A percentile compares a stretch with the other conserved stretches of the same genome.
Evolutionary conservation across 2,888 invertebrate species (phyloP).

Genomic region (Osedax fenrisi): DNA sequence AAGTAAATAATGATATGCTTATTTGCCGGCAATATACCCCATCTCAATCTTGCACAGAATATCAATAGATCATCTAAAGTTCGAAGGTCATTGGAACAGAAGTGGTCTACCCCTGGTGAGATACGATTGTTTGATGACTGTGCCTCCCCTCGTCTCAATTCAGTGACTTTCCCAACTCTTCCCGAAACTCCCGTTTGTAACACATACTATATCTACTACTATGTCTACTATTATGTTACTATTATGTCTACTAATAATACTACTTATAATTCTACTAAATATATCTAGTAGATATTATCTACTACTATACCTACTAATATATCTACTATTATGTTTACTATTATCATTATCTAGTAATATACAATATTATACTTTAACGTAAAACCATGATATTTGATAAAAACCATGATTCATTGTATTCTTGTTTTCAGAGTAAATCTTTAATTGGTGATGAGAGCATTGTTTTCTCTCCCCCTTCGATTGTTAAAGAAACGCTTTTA

Average conservation of each 20-base stretch:
- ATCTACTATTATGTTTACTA: background rate
- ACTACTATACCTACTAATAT: background rate
- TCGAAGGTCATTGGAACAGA: slow-evolving; percentile 66
- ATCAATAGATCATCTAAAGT: background rate
- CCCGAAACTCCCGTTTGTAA: slow-evolving; percentile 27
- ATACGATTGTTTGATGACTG: slow-evolving; percentile 36
- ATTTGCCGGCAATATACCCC: no score
- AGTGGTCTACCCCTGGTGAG: slow-evolving; percentile 59
- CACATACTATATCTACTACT: background rate
- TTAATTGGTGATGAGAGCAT: slow-evolving; percentile 64
- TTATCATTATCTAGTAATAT: no score
- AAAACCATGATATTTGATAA: no score
- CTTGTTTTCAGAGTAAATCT: slow-evolving; percentile 64
- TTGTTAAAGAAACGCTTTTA: slow-evolving; percentile 46
- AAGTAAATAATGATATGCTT: no score
- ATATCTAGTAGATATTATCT: background rate
- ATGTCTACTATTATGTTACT: background rate
- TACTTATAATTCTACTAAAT: no score
- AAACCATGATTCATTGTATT: no score
- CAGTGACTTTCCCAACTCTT: background rate
- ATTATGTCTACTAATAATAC: background rate
- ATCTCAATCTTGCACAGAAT: background rate
- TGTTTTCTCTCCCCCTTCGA: slow-evolving; percentile 73
- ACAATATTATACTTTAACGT: no score
- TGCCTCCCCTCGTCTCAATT: background rate